phyloP scores from a whole-genome alignment of 2,113 vertebrate genomes.

The Pyxicephalus adspersus region DNA sequence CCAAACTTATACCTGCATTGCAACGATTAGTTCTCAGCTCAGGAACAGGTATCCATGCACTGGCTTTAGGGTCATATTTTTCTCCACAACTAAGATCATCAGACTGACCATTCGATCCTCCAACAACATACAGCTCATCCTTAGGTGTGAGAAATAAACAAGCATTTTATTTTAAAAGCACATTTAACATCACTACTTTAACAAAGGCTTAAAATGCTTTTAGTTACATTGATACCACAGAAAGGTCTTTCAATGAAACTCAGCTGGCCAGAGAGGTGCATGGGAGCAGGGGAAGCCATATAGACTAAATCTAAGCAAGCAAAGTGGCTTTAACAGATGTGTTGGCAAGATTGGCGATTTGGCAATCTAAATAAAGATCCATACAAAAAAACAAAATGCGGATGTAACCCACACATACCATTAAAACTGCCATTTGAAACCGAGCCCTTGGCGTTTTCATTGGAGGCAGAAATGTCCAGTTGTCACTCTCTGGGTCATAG shows the following conservation, averaged over 20 bases:
- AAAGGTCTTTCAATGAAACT: too few species aligned
- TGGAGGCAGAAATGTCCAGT: constrained; percentile 92
- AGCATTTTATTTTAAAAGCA: too few species aligned
- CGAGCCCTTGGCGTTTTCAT: constrained; percentile 96
- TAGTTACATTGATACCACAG: too few species aligned
- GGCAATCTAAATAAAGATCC: too few species aligned
- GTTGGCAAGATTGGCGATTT: too few species aligned
- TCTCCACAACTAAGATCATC: constrained; percentile 97
- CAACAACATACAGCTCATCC: constrained; percentile 95
- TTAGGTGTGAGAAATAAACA: constrained; percentile 58
- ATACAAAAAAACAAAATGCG: too few species aligned
- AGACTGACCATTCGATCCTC: constrained; percentile 95
- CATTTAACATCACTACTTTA: too few species aligned
- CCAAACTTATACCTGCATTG: constrained; percentile 83
- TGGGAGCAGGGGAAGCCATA: too few species aligned
- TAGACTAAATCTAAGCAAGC: too few species aligned
- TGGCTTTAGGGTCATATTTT: constrained; percentile 85
- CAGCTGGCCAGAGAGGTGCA: too few species aligned
- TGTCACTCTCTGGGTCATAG: constrained; percentile 86
- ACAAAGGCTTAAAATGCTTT: too few species aligned
- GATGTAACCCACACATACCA: constrained; percentile 72
- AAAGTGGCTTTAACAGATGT: too few species aligned
- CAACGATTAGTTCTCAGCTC: constrained; percentile 96
- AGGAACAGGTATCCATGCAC: constrained; percentile 91
- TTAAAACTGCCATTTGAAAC: constrained; percentile 97